A percentile compares a stretch with the other conserved stretches of the same genome.
phyloP scores from a whole-genome alignment of 2,888 invertebrate genomes.

The Palloptera scutellata region DNA sequence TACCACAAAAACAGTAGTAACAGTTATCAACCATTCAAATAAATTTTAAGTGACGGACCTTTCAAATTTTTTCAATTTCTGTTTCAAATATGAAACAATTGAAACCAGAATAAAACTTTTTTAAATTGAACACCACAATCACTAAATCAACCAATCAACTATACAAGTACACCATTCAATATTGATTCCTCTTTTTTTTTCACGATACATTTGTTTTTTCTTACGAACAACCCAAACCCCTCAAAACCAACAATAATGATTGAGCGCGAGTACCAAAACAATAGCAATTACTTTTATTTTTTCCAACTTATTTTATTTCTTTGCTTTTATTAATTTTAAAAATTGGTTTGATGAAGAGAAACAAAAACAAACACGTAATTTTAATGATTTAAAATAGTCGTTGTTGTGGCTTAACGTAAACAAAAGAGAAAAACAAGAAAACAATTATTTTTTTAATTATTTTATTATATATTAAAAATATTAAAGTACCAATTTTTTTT shows the following conservation, averaged over 20 bases:
- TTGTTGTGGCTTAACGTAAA: slow-evolving; percentile 29
- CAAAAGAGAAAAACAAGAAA: slow-evolving; percentile 24
- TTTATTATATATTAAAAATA: too few species aligned
- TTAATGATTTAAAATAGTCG: slow-evolving; percentile 21
- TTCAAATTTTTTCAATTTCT: too few species aligned
- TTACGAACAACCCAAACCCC: slow-evolving; percentile 39
- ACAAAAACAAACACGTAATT: slow-evolving; percentile 33
- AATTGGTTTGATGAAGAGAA: slow-evolving; percentile 25
- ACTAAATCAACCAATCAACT: neutral
- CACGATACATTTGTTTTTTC: slow-evolving; percentile 32
- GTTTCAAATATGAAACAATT: too few species aligned
- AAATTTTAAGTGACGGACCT: slow-evolving; percentile 28
- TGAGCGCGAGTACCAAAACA: slow-evolving; percentile 11
- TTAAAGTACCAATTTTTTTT: too few species aligned
- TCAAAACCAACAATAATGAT: slow-evolving; percentile 19
- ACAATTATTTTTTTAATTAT: too few species aligned
- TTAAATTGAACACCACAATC: neutral
- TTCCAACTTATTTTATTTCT: slow-evolving; percentile 9
- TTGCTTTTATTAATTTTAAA: slow-evolving; percentile 21
- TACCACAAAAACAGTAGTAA: slow-evolving; percentile 63
- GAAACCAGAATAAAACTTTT: too few species aligned
- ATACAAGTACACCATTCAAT: neutral
- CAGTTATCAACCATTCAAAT: slow-evolving; percentile 55
- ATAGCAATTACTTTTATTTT: slow-evolving; percentile 31
- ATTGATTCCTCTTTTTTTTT: neutral